Percentiles rank a stretch among this genome's conserved stretches.
Conservation (phyloP, 2,113 vertebrate species). For the Mus pahari region DNA sequence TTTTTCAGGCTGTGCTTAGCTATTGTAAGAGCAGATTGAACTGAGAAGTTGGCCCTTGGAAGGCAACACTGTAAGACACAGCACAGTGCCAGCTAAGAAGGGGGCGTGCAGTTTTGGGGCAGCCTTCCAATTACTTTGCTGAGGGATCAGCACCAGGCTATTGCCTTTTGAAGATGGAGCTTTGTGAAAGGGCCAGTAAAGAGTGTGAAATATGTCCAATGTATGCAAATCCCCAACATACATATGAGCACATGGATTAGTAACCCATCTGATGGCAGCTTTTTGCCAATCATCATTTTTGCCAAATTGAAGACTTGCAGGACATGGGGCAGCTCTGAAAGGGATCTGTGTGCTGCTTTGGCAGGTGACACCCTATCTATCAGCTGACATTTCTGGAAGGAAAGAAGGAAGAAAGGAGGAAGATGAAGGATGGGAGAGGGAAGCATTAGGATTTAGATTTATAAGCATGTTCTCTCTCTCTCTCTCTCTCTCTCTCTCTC, state of each 20-base stretch:
- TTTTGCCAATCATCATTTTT: not conserved
- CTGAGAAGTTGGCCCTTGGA: not conserved
- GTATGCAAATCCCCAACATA: conserved; percentile 61
- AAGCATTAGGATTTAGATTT: not conserved
- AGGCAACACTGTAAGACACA: conserved; percentile 60
- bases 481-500: no score
- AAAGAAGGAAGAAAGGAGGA: not conserved
- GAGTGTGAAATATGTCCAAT: conserved; percentile 77
- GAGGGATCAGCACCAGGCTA: conserved; percentile 79
- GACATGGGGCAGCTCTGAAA: not conserved
- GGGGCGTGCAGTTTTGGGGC: conserved; percentile 20
- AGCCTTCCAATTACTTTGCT: conserved; percentile 21
- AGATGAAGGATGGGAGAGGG: not conserved
- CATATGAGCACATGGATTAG: conserved; percentile 15
- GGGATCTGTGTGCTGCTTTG: not conserved
- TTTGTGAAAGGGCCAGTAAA: conserved; percentile 82
- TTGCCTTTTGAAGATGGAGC: conserved; percentile 80
- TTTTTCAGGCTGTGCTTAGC: not conserved
- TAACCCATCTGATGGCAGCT: not conserved
- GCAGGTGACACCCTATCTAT: not conserved
- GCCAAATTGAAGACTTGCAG: not conserved
- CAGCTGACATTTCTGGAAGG: not conserved
- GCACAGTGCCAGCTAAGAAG: conserved; percentile 65
- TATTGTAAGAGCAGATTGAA: not conserved
- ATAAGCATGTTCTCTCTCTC: not conserved